These are phyloP conservation scores for Lophotriccus pileatus DNA, from an alignment of 2,797 vertebrate genomes.

Conservation along the genomic window DNA sequence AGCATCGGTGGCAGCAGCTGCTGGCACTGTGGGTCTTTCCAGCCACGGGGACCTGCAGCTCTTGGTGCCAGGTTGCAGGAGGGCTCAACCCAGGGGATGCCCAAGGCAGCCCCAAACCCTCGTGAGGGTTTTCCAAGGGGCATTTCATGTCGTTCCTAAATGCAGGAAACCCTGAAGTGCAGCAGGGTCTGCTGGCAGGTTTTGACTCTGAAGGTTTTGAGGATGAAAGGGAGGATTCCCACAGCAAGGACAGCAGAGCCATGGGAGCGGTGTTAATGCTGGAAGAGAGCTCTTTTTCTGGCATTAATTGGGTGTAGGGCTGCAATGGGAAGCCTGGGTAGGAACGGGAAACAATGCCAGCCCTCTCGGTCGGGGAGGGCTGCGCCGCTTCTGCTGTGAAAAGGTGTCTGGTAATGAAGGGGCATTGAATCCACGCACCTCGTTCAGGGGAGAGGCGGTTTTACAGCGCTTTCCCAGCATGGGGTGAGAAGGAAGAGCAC, in stretches of 20 bases:
- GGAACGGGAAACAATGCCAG: not conserved
- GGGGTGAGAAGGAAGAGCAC: not conserved
- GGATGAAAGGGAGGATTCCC: not conserved
- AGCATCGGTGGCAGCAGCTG: constrained; percentile 38
- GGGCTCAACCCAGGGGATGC: not conserved
- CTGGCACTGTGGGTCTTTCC: constrained; percentile 40
- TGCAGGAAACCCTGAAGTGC: not conserved
- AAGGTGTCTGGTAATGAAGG: not conserved
- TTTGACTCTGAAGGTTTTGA: not conserved
- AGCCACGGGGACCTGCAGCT: constrained; percentile 35
- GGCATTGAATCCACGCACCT: not conserved
- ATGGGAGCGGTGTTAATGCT: not conserved
- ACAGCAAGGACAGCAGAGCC: not conserved
- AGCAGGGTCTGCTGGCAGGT: not conserved
- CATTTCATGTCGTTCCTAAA: not conserved
- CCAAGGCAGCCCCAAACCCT: not conserved
- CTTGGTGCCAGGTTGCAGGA: not conserved
- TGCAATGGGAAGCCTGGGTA: not conserved
- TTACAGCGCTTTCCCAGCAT: rapidly evolving
- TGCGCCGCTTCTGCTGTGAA: not conserved
- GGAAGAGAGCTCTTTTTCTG: not conserved
- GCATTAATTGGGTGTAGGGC: not conserved
- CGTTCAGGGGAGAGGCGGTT: not conserved
- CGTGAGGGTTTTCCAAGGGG: not conserved
- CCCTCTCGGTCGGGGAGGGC: rapidly evolving